These are phyloP conservation scores for Australoheros facetus DNA, from an alignment of 2,797 vertebrate genomes.

Conservation along the genomic window DNA sequence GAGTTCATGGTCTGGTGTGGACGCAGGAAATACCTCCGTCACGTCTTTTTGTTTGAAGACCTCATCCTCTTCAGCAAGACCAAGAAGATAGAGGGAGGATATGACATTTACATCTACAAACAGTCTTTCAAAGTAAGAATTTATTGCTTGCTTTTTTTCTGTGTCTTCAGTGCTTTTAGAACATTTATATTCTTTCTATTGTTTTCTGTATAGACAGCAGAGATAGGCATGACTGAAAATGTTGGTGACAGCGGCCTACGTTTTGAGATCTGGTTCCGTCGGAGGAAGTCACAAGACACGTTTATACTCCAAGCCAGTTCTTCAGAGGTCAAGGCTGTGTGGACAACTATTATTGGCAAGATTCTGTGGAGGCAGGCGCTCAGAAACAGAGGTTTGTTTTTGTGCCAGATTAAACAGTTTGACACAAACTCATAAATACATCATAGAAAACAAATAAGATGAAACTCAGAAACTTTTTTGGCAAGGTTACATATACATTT, in stretches of 20 bases:
- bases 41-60: constrained; percentile 89
- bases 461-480: not conserved
- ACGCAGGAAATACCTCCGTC: constrained; percentile 87
- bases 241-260: constrained; percentile 86
- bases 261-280: constrained; percentile 90
- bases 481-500: not conserved
- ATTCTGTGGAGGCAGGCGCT: constrained; percentile 89
- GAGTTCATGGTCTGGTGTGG: constrained; percentile 89
- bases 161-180: not conserved
- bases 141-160: not conserved
- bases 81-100: constrained; percentile 86
- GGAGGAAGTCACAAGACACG: constrained; percentile 87
- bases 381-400: constrained; percentile 83
- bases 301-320: constrained; percentile 87
- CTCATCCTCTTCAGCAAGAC: constrained; percentile 92
- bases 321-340: constrained; percentile 81
- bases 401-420: not conserved
- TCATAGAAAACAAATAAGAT: not conserved
- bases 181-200: not conserved
- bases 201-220: constrained; percentile 79
- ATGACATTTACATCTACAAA: constrained; percentile 89
- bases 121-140: constrained; percentile 87
- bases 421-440: not conserved
- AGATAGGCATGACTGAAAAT: constrained; percentile 89
- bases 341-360: constrained; percentile 85